Base-by-base conservation (phyloP, 2,113 vertebrate genomes). In the Clarias batrachus region DNA sequence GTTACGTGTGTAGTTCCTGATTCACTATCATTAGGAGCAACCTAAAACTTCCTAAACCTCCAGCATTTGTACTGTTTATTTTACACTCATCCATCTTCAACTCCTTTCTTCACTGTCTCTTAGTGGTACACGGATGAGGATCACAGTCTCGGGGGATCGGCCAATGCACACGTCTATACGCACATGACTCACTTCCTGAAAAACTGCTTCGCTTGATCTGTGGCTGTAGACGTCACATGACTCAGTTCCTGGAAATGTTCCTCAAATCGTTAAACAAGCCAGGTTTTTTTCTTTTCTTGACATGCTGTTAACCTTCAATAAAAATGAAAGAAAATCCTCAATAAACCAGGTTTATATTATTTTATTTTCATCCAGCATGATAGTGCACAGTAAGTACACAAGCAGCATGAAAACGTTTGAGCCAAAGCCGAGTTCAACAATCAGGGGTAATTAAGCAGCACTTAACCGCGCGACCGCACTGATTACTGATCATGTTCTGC, bases 111-210 rank as follows among this genome's bases (percentile, higher is more conserved):
- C 52, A 12, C 52, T 48, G 14, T 81, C 13, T 74, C 87, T 16
- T 90, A 99, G 98, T 99, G 98, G 98, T 99, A 99, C 59, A 98
- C 98, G 0, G 97, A 99, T 84, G 96, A 98, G 91, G 97, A 98
- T 91, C 98, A 99, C 0, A 91, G 93, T 19, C 97, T 99, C 0
- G 89, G 10, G 0, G 97, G 96, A 25, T 91, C 92, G 2, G 97
- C 98, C 84, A 92, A 97, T 89, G 94, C 93, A 16, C 98, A 99
- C 27, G 96, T 99, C 88, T 99, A 98, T 60, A 97, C 94, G 8
- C 98, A 99, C 77, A 97, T 99, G 97, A 97, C 90, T 89, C 95
- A 97, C 90, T 99, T 99, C 92, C 89, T 99, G 59, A 95, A 95
- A 86, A 95, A 96, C 14, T 99, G 98, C 84, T 97, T 99, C 86